Conservation (phyloP, 1,140 invertebrate genomes). For the Andricus grossulariae region DNA sequence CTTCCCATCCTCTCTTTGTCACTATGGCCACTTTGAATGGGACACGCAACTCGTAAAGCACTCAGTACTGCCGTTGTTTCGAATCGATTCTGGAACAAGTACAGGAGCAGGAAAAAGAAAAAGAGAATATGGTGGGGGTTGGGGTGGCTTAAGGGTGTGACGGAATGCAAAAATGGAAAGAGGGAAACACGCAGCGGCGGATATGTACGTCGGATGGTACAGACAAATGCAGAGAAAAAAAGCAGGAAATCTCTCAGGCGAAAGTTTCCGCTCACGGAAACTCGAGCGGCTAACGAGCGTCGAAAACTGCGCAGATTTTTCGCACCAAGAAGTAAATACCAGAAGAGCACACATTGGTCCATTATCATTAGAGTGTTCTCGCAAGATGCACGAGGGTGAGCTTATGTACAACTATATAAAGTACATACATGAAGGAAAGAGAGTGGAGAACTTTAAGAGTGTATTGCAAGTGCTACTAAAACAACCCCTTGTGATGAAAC, state of each 20-base stretch:
- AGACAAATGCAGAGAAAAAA: constrained; percentile 44
- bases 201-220: constrained; percentile 45
- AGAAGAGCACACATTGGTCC: neutral
- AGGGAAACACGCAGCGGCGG: constrained; percentile 33
- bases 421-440: constrained; percentile 9
- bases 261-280: constrained; percentile 22
- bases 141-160: neutral
- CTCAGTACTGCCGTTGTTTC: constrained; percentile 45
- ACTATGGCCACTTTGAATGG: constrained; percentile 38
- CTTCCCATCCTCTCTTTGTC: constrained; percentile 39
- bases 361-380: constrained; percentile 11
- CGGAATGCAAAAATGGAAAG: constrained; percentile 35
- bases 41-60: constrained; percentile 41
- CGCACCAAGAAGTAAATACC: constrained; percentile 21
- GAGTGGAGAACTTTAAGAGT: neutral
- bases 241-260: constrained; percentile 13
- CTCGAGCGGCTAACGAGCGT: constrained; percentile 29
- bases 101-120: neutral
- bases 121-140: neutral
- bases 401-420: neutral
- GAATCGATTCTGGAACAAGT: constrained; percentile 43
- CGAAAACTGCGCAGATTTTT: neutral
- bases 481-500: constrained; percentile 30
- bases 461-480: constrained; percentile 13
- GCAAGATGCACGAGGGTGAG: neutral